Evolutionary conservation across 2,113 vertebrate species (phyloP).

Genomic region (Ciconia stormi): DNA sequence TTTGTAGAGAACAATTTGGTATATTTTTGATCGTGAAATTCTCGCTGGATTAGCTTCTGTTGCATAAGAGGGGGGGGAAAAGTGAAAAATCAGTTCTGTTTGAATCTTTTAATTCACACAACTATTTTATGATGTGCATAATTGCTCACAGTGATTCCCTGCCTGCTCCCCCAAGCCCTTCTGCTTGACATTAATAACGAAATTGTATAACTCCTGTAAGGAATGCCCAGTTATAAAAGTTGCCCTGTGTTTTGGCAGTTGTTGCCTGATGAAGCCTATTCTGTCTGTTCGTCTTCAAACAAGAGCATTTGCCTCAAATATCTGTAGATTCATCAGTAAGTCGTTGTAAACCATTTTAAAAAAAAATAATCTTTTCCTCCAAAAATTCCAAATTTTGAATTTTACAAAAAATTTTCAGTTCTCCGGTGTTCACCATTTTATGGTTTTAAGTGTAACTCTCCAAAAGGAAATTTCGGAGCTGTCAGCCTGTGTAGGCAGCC

Average conservation of each 20-base stretch:
- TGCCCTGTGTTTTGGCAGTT: background rate
- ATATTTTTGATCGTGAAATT: background rate
- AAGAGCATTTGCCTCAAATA: background rate
- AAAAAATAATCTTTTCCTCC: too few species aligned
- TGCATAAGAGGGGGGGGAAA: background rate
- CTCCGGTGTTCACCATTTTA: background rate
- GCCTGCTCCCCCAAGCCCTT: background rate
- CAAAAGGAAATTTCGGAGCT: background rate
- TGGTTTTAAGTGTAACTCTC: background rate
- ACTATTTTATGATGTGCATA: background rate
- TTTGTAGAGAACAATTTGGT: background rate
- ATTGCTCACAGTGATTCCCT: background rate
- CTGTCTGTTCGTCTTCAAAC: background rate
- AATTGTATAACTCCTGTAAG: too few species aligned
- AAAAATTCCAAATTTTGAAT: background rate
- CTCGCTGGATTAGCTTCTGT: background rate
- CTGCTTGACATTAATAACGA: background rate
- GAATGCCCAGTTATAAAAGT: background rate
- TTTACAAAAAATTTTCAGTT: rapidly evolving
- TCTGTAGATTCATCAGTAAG: background rate
- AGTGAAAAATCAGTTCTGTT: background rate
- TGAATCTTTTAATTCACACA: background rate
- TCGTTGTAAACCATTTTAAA: background rate
- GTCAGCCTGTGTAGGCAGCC: background rate
- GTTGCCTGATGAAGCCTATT: too few species aligned